Base-by-base conservation (phyloP, 2,113 vertebrate species). In the Tyrannus savana region DNA sequence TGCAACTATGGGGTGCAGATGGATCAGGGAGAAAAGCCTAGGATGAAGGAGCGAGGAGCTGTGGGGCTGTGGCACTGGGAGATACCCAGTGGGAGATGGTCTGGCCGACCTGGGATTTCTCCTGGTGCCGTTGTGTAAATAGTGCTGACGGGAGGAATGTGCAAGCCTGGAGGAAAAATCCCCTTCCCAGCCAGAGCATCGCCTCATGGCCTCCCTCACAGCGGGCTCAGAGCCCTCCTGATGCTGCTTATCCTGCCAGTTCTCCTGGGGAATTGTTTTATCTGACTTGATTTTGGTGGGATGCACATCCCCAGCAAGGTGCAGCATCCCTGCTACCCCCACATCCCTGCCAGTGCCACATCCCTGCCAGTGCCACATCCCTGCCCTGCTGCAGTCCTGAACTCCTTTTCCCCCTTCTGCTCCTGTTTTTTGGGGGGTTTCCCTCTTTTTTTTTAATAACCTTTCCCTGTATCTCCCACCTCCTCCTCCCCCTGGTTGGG, bases 1-100 rank as follows among this genome's bases (percentile, higher is more conserved):
- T 19, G 55, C 9, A 23, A 0, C 8, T 10, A 0, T 4, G 30
- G 31, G 60, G 24, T 27, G 41, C 2, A 8, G 50, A 1, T 0
- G 73, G 30, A 7, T 24, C 4, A 1, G 42, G 47, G 74, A 52
- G 33, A 6, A 71, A 76, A 33, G 3, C 8, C 24, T 1, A 16
- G 10, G 46, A 6, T 8, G 3, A 11, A 46, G 67, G 58, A 39
- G 74, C 28, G 3, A 6, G 14, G 23, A 4, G 42, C 77, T 9
- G 41, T 5, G 66, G 42, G 71, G 59, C 71, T 0, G 4, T 19
- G 14, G 75, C 42, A 12, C 5, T 0, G 1, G 64, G 44, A 1
- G 3, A 25, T 19, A 2, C 49, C 39, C 0, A 0, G 59, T 0
- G 1, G 46, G 78, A 71, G 44, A 14, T 41, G 35, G 6, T 44